A percentile compares a stretch with the other conserved stretches of the same genome.
Conservation (phyloP, 1,140 invertebrate species). For the Odontomachus brunneus region DNA sequence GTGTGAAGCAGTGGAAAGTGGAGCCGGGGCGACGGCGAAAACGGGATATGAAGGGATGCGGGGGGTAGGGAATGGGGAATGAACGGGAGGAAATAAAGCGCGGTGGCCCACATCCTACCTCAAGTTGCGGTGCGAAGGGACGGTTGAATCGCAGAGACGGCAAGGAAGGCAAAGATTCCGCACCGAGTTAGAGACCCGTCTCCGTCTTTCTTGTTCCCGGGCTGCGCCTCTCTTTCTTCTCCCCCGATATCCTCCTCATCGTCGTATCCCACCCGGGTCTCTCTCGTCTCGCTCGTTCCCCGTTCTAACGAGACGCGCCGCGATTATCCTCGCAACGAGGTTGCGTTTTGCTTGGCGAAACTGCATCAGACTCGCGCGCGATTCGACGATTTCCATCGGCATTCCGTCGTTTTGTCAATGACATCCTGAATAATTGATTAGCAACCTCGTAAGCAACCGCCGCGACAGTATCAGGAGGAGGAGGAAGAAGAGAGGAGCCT, state of each 20-base stretch:
- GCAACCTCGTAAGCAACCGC: background rate
- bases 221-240: background rate
- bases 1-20: slow-evolving; percentile 20
- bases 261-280: too few relatives aligned
- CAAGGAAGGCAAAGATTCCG: slow-evolving; percentile 57
- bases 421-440: slow-evolving; percentile 70
- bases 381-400: slow-evolving; percentile 59
- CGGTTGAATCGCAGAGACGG: slow-evolving; percentile 35
- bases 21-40: slow-evolving; percentile 39
- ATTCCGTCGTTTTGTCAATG: slow-evolving; percentile 67
- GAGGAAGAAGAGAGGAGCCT: background rate
- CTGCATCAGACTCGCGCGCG: background rate
- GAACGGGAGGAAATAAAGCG: slow-evolving; percentile 72
- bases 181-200: slow-evolving; percentile 53
- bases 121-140: background rate
- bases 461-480: background rate
- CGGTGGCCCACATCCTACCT: slow-evolving; percentile 69
- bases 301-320: background rate
- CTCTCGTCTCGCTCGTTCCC: too few relatives aligned
- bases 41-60: slow-evolving; percentile 35
- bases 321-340: slow-evolving; percentile 18
- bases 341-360: background rate
- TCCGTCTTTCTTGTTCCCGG: slow-evolving; percentile 16
- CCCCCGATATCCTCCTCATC: too few relatives aligned
- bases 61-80: too few relatives aligned